These are phyloP conservation scores for Chaitophorus viminalis DNA, from an alignment of 2,888 invertebrate species.

Conservation along the genomic window DNA sequence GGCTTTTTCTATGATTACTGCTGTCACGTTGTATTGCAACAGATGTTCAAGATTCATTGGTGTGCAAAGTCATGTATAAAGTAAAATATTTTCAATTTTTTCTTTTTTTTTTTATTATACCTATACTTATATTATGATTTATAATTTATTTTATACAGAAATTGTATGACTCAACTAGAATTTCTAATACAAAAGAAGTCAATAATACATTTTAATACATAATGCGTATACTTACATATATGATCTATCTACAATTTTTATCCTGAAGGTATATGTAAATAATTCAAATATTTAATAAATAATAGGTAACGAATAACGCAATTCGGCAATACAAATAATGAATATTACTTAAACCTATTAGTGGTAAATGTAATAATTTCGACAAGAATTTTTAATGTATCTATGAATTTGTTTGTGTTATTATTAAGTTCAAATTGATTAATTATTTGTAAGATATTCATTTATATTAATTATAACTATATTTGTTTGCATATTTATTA, in stretches of 20 bases:
- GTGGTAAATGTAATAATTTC: no score
- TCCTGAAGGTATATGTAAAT: no score
- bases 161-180: not conserved
- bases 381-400: no score
- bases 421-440: not conserved
- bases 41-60: slow-evolving; percentile 1
- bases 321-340: not conserved
- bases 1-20: slow-evolving; percentile 21
- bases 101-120: no score
- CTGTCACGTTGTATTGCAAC: slow-evolving; percentile 1
- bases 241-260: no score
- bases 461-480: no score
- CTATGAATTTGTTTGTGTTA: not conserved
- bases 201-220: not conserved
- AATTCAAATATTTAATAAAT: not conserved
- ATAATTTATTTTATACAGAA: not conserved
- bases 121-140: not conserved
- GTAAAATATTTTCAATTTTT: not conserved
- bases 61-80: not conserved
- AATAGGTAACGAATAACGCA: not conserved
- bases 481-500: no score
- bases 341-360: no score
- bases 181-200: not conserved
- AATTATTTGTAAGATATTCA: no score
- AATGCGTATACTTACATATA: not conserved